These are phyloP conservation scores for Oplegnathus fasciatus DNA, from an alignment of 2,113 vertebrate genomes.

Conservation along the genomic window DNA sequence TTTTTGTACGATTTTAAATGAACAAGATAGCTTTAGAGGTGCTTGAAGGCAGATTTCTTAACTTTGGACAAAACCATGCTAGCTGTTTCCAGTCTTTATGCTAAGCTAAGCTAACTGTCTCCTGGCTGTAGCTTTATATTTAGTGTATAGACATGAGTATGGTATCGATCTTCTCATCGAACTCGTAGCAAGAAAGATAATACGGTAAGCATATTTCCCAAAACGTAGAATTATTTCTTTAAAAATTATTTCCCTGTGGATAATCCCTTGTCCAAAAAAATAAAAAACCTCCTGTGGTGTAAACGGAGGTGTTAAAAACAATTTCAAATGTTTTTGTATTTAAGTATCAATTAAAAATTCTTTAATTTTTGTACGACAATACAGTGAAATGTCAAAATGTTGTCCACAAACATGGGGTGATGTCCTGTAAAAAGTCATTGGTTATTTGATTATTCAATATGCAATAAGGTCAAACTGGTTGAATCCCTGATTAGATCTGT, in stretches of 20 bases:
- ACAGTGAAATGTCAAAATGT: background rate
- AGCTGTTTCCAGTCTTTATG: background rate
- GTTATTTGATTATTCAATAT: background rate
- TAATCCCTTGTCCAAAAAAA: background rate
- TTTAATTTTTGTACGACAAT: background rate
- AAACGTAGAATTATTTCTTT: background rate
- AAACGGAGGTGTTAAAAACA: background rate
- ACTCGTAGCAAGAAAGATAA: background rate
- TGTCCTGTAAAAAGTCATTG: background rate
- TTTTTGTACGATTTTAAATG: background rate
- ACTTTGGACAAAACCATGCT: too few species aligned
- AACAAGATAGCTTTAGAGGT: background rate
- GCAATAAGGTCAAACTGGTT: background rate
- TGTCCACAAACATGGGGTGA: background rate
- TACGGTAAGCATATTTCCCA: background rate
- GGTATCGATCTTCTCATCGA: background rate
- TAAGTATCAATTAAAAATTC: background rate
- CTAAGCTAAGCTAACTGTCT: background rate
- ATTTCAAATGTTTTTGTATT: background rate
- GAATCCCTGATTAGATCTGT: background rate
- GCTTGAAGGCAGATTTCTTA: background rate
- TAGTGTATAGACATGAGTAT: background rate
- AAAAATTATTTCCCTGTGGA: background rate
- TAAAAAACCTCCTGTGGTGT: background rate
- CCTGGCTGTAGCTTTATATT: background rate